Conservation (phyloP, 2,113 vertebrate species). For the Cottus gobio region DNA sequence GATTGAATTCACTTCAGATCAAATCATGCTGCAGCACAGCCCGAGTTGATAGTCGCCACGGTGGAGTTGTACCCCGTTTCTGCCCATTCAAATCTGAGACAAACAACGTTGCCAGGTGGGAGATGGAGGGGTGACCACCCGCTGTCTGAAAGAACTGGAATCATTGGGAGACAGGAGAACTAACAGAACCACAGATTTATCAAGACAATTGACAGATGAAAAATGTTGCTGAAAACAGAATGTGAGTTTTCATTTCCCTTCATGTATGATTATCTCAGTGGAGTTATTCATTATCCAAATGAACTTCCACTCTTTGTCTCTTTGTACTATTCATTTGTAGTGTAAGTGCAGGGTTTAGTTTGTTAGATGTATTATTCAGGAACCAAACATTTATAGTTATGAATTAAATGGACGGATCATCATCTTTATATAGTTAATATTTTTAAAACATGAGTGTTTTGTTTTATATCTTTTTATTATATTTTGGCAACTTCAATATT, state of each 20-base stretch:
- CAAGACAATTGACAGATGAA: background rate
- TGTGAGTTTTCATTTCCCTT: background rate
- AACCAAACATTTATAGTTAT: background rate
- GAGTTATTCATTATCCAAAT: background rate
- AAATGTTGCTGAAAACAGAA: background rate
- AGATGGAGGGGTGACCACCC: background rate
- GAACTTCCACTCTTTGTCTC: background rate
- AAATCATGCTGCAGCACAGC: background rate
- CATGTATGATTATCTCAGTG: background rate
- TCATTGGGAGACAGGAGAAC: background rate
- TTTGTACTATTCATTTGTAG: background rate
- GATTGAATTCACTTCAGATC: background rate
- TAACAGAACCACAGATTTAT: background rate
- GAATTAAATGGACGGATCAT: background rate
- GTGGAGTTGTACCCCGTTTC: background rate
- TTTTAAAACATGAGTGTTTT: too few species aligned
- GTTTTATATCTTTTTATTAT: too few species aligned
- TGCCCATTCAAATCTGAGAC: background rate
- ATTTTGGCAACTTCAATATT: constrained; percentile 16
- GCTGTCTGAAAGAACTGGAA: background rate
- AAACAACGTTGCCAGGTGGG: background rate
- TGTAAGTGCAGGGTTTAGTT: background rate
- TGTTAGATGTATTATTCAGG: background rate
- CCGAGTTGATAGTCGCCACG: background rate
- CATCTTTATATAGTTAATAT: background rate